Conservation (phyloP, 2,797 vertebrate species). For the Lepilemur septentrionalis region DNA sequence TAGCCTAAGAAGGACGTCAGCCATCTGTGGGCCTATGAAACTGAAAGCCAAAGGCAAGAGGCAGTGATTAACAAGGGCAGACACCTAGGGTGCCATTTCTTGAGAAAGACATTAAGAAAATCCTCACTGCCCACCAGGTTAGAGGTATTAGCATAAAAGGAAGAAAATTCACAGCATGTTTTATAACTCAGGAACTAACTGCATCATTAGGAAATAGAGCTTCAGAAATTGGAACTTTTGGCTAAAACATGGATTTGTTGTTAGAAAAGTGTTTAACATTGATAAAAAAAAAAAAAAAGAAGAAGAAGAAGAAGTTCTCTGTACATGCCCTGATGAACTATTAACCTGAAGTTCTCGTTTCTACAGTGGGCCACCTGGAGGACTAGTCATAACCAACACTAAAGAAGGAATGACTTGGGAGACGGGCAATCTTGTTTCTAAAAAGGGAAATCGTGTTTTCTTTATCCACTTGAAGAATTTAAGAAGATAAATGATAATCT, state of each 20-base stretch:
- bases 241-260: background rate
- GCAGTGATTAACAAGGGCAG: background rate
- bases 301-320: background rate
- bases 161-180: background rate
- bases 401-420: background rate
- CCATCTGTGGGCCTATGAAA: background rate
- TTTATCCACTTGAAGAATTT: background rate
- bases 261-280: background rate
- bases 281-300: no score
- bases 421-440: background rate
- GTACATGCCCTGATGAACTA: background rate
- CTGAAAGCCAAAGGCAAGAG: background rate
- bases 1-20: background rate
- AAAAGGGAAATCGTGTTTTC: background rate
- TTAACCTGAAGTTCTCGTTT: background rate
- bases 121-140: background rate
- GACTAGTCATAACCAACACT: background rate
- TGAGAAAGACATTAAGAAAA: background rate
- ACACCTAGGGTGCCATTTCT: background rate
- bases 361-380: background rate
- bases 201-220: background rate
- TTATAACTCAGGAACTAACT: background rate
- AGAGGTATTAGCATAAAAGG: background rate
- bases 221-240: background rate
- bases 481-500: background rate